These are phyloP conservation scores for Lasioglossum lativentre DNA, from an alignment of 2,888 invertebrate genomes.

Conservation along the genomic window DNA sequence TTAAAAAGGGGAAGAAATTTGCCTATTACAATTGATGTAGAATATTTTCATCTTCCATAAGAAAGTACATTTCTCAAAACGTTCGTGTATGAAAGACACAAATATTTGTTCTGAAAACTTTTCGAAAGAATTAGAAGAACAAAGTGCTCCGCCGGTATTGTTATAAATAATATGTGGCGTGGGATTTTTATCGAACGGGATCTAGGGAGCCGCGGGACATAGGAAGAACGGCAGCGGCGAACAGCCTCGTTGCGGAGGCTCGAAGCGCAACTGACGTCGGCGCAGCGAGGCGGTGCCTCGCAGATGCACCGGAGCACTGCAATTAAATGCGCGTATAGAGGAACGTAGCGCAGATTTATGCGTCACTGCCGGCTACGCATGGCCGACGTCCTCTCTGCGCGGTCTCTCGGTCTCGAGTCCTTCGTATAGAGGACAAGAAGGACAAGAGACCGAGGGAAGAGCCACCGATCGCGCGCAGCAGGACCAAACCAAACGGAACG, in stretches of 20 bases:
- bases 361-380: slow-evolving; percentile 73
- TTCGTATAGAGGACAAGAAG: slow-evolving; percentile 5
- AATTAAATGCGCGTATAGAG: slow-evolving; percentile 72
- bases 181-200: slow-evolving; percentile 49
- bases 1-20: background rate
- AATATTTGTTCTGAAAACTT: too few species aligned
- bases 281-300: slow-evolving; percentile 48
- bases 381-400: slow-evolving; percentile 44
- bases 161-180: slow-evolving; percentile 24
- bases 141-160: background rate
- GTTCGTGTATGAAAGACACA: background rate
- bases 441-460: background rate
- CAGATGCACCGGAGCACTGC: slow-evolving; percentile 68
- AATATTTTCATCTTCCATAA: background rate
- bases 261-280: slow-evolving; percentile 56
- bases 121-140: too few species aligned
- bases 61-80: too few species aligned
- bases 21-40: too few species aligned
- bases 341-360: slow-evolving; percentile 71
- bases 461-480: slow-evolving; percentile 56
- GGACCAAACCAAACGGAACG: slow-evolving; percentile 56
- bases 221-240: slow-evolving; percentile 45
- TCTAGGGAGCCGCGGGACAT: slow-evolving; percentile 53
- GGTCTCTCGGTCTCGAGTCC: slow-evolving; percentile 44
- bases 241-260: slow-evolving; percentile 40